Evolutionary conservation across 2,113 vertebrate species (phyloP), one percentile per base, ranked within the genome.

Genomic region (Myotis lucifugus): DNA sequence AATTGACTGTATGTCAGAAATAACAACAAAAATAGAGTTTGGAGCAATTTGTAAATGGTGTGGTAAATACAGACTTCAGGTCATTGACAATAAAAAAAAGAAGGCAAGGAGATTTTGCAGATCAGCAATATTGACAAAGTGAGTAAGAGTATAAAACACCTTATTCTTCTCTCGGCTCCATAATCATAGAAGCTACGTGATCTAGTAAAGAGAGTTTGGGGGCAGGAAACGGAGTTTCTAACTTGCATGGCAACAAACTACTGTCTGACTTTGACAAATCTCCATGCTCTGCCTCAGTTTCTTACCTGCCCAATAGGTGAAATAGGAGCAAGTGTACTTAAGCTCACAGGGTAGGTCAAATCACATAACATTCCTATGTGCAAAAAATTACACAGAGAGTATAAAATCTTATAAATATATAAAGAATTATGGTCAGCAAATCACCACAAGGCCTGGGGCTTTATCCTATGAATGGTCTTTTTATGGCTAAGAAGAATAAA

Each of bases 11-110:
- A 21, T 76, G 29, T 94, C 70, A 76, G 52, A 86, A 94, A n/a
- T 87, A 91, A 95, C 79, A 93, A 73, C 72, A 94, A 95, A 86
- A 94, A 66, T 12, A 83, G 61, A 94, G 7, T 46, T 34, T 70
- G 72, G 37, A 85, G 69, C 32, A 79, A 84, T 74, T 69, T 76
- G 25, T 76, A 91, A 94, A 27, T 89, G 48, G 34, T 48, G 6
- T 54, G 21, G 32, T 85, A 82, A 56, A 93, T 69, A 79, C 1
- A 90, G 50, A 91, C 64, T 74, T 88, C 6, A 52, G 48, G 19
- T 85, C 73, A 82, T 21, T 17, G 66, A 70, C 27, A 72, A 32
- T 27, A 59, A 50, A 1, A 50, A 1, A 37, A 64, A 85, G 29
- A n/a, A 48, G 29, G 14, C 6, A 27, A 90, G 19, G 40, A 88